These are phyloP conservation scores for Meiosimyza platycephala DNA, from an alignment of 2,888 invertebrate species.

Conservation along the genomic window DNA sequence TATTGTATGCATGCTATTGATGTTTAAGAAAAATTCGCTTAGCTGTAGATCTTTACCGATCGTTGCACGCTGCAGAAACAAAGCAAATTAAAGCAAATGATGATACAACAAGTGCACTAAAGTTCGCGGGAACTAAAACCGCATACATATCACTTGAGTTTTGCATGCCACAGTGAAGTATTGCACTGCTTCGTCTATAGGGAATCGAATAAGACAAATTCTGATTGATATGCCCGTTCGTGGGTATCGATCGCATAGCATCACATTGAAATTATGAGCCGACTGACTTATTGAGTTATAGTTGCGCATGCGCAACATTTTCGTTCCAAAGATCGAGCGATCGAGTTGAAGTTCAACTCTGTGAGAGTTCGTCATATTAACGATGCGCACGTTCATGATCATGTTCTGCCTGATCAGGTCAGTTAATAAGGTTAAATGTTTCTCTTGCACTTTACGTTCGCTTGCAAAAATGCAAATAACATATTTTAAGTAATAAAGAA, in stretches of 20 bases:
- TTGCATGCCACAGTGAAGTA: background rate
- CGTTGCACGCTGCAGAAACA: conserved; percentile 32
- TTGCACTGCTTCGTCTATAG: background rate
- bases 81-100: background rate
- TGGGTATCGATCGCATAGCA: conserved; percentile 49
- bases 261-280: conserved; percentile 58
- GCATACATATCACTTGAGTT: conserved; percentile 31
- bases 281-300: conserved; percentile 59
- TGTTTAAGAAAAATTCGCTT: too few relatives aligned
- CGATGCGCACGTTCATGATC: conserved; percentile 45
- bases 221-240: conserved; percentile 43
- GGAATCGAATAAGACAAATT: conserved; percentile 46
- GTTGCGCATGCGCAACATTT: conserved; percentile 49
- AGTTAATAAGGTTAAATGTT: conserved; percentile 46
- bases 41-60: conserved; percentile 4
- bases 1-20: too few relatives aligned
- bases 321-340: background rate
- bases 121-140: conserved; percentile 57
- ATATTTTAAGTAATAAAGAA: background rate
- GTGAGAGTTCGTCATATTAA: conserved; percentile 30
- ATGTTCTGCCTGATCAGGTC: conserved; percentile 44
- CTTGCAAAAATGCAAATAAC: conserved; percentile 5
- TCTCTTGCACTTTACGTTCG: conserved; percentile 28
- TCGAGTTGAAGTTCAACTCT: conserved; percentile 9
- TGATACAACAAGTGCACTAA: conserved; percentile 52